phyloP scores from a whole-genome alignment of 2,113 vertebrate species.

The Macroglossus sobrinus region DNA sequence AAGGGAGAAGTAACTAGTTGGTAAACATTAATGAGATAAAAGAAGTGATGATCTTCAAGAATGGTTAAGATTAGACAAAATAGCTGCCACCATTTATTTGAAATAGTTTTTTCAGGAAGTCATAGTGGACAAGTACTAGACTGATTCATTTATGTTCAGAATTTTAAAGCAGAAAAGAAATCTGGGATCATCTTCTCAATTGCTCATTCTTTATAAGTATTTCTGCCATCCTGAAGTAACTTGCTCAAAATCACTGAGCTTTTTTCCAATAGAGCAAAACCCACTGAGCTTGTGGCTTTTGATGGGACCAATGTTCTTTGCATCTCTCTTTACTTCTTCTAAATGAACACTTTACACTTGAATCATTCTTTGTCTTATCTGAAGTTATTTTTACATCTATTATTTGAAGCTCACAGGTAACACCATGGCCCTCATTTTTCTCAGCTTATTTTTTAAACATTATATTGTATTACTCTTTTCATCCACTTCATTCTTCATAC shows the following conservation, averaged over 20 bases:
- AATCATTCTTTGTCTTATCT: neutral
- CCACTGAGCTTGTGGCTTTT: neutral
- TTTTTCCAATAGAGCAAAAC: neutral
- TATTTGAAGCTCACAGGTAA: neutral
- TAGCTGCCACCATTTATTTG: neutral
- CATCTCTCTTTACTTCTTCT: neutral
- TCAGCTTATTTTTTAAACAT: neutral
- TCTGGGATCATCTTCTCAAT: neutral
- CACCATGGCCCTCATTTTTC: neutral
- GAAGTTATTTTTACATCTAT: neutral
- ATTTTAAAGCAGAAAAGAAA: neutral
- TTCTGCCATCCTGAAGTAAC: neutral
- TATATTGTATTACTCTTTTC: neutral
- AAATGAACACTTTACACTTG: neutral
- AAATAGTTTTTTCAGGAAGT: neutral
- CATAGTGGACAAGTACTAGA: neutral
- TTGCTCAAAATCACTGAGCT: neutral
- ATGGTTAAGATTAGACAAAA: neutral
- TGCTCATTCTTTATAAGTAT: neutral
- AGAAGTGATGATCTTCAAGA: neutral
- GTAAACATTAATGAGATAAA: neutral
- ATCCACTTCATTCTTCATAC: neutral
- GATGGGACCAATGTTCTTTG: neutral
- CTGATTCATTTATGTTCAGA: neutral
- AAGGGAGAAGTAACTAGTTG: neutral